Percentiles rank a stretch among this genome's conserved stretches.
phyloP scores from a whole-genome alignment of 1,140 invertebrate species.

The Drosophila sechellia region DNA sequence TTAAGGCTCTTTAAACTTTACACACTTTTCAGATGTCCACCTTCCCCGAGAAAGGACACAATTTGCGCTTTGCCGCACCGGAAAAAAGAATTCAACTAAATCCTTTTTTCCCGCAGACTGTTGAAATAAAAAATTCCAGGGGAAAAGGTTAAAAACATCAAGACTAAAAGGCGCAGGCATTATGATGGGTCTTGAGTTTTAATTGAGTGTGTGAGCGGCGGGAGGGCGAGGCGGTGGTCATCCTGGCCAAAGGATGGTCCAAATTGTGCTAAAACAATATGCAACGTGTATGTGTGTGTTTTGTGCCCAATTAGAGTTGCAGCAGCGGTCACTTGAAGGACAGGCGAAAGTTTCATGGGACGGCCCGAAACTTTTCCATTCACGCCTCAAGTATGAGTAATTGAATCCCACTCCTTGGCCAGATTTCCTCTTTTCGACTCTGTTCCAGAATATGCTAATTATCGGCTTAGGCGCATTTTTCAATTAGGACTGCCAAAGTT shows the following conservation, averaged over 20 bases:
- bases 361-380: constrained; percentile 67
- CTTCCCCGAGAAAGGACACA: constrained; percentile 42
- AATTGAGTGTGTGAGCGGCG: constrained; percentile 74
- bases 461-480: constrained; percentile 79
- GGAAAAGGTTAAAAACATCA: constrained; percentile 75
- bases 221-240: constrained; percentile 7
- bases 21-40: constrained; percentile 70
- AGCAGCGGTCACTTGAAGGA: constrained; percentile 75
- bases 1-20: constrained; percentile 84
- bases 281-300: constrained; percentile 55
- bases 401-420: constrained; percentile 60
- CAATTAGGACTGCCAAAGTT: constrained; percentile 67
- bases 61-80: constrained; percentile 31
- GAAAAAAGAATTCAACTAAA: constrained; percentile 62
- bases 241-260: constrained; percentile 48
- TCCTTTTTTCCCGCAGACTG: constrained; percentile 58
- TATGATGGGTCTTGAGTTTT: constrained; percentile 83
- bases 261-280: constrained; percentile 80
- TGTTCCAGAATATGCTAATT: constrained; percentile 67
- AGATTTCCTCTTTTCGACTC: neutral
- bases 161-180: constrained; percentile 76
- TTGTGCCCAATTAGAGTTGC: constrained; percentile 73
- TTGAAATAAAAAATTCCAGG: constrained; percentile 38
- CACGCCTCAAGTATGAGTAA: constrained; percentile 80
- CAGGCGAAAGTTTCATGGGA: constrained; percentile 61